Conservation (phyloP, 2,797 vertebrate species). For the Pangasius mekongensis region DNA sequence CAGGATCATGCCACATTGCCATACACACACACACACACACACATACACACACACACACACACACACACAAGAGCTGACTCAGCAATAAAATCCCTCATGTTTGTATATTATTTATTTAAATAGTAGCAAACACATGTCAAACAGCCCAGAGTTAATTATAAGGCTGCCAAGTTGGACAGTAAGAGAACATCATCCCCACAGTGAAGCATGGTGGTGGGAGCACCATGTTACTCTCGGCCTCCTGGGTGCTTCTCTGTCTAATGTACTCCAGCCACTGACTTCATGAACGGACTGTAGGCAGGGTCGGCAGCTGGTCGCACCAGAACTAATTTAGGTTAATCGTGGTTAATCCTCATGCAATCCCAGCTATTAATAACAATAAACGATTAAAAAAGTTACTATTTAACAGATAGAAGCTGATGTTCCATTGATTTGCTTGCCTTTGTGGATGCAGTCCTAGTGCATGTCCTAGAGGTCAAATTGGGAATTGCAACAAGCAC, state of each 20-base stretch:
- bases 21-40: constrained; percentile 39
- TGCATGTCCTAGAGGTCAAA: no score
- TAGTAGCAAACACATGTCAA: not conserved
- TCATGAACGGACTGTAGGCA: not conserved
- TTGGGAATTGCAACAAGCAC: not conserved
- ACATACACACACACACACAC: constrained; percentile 18
- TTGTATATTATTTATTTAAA: not conserved
- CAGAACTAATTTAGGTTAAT: not conserved
- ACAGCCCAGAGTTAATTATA: not conserved
- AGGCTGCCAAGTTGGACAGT: not conserved
- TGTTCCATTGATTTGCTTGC: no score
- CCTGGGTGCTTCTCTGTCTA: not conserved
- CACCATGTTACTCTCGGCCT: not conserved
- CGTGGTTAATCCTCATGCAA: not conserved
- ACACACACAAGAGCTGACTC: constrained; percentile 56
- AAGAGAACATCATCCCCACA: not conserved
- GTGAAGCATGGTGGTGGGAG: constrained; percentile 22
- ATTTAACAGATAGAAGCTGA: no score
- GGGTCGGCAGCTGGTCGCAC: no score
- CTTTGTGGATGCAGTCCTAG: no score
- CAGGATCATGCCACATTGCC: constrained; percentile 38
- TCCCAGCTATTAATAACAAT: no score
- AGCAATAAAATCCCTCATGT: constrained; percentile 33
- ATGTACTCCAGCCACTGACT: not conserved
- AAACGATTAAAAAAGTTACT: no score